Percentiles rank a stretch among this genome's conserved stretches.
Evolutionary conservation across 2,797 vertebrate species (phyloP).

Genomic region (Pantherophis alleghaniensis): DNA sequence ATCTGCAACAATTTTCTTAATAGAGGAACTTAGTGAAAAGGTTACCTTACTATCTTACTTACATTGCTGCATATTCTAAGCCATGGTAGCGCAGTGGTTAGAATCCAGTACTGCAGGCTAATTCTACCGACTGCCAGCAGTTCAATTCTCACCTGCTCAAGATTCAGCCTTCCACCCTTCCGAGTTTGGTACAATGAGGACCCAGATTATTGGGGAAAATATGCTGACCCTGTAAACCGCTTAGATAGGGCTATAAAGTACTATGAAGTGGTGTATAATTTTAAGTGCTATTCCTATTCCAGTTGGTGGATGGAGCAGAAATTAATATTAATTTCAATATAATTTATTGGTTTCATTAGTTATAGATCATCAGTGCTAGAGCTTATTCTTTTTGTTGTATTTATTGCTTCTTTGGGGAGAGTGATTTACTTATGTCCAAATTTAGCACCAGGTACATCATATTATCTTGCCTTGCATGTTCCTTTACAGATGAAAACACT

Average conservation of each 20-base stretch:
- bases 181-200: background rate
- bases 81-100: background rate
- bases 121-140: background rate
- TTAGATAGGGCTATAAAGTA: background rate
- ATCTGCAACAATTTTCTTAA: conserved; percentile 76
- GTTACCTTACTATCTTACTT: conserved; percentile 58
- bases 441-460: background rate
- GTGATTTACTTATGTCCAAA: background rate
- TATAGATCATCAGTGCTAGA: background rate
- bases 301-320: background rate
- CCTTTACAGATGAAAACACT: conserved; percentile 87
- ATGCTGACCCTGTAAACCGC: background rate
- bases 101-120: background rate
- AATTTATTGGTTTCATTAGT: background rate
- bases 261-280: background rate
- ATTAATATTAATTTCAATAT: background rate
- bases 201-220: background rate
- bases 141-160: background rate
- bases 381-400: background rate
- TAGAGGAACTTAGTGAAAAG: conserved; percentile 81
- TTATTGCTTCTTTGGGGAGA: background rate
- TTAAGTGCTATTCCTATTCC: background rate
- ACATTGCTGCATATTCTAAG: background rate
- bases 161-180: background rate
- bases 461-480: background rate